Evolutionary conservation across 1,140 invertebrate genomes (phyloP).

Genomic region (Nebria ingens): DNA sequence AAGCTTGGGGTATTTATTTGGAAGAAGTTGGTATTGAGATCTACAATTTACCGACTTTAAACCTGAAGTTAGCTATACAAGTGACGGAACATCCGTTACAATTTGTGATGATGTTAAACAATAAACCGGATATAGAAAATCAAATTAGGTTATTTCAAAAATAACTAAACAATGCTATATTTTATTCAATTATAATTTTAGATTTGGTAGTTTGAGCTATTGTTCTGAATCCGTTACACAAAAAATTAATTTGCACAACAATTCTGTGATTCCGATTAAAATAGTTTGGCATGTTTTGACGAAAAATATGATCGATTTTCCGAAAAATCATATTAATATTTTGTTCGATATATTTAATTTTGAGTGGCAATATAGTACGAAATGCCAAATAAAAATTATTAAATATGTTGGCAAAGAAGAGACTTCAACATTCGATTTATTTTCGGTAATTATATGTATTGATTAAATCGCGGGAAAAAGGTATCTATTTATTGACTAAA

Average conservation of each 20-base stretch:
- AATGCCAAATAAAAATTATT: conserved; percentile 2
- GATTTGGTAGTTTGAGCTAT: conserved; percentile 15
- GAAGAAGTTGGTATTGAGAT: conserved; percentile 34
- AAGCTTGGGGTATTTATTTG: conserved; percentile 34
- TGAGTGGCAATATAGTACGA: background rate
- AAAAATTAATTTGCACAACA: conserved; percentile 20
- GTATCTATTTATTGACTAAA: conserved; percentile 14
- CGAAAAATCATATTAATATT: conserved; percentile 18
- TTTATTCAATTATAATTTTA: conserved; percentile 5
- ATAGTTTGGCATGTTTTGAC: conserved; percentile 21
- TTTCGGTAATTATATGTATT: conserved; percentile 2
- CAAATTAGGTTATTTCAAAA: conserved; percentile 22
- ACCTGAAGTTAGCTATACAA: conserved; percentile 29
- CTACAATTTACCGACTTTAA: conserved; percentile 26
- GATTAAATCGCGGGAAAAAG: conserved; percentile 16
- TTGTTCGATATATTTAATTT: conserved; percentile 16
- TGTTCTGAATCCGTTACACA: background rate
- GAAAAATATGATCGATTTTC: background rate
- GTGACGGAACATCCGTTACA: conserved; percentile 30
- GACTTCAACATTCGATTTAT: conserved; percentile 15
- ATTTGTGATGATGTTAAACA: conserved; percentile 26
- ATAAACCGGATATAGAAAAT: conserved; percentile 22
- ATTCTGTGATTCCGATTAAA: conserved; percentile 17
- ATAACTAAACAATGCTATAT: background rate
- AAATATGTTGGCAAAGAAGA: background rate